Evolutionary conservation across 2,797 vertebrate species (phyloP), one percentile per base, ranked within the genome.

Genomic region (Myioborus miniatus): DNA sequence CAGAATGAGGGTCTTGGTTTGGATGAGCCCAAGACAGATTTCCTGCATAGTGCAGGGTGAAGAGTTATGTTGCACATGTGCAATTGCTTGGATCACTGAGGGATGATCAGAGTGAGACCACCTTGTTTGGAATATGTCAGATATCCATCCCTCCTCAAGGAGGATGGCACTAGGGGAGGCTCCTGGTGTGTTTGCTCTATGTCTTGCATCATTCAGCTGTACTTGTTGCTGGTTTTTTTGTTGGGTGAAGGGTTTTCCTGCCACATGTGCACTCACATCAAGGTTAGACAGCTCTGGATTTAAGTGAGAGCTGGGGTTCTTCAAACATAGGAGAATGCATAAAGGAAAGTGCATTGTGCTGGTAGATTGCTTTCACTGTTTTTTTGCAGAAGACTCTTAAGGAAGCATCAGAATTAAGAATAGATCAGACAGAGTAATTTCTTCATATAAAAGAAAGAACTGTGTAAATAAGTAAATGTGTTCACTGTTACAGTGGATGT

Each of bases 191-290:
- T 36, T 84, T 53, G 27, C 4, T 43, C 8, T 30, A 17, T 24
- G 52, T 74, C 68, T 59, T 78, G 27, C 17, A 13, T 68, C 12
- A 49, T 46, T 63, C 59, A 12, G 6, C 69, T 36, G 9, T 58
- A 50, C 9, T 20, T 43, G 11, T 37, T 77, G 22, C 36, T 55
- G 47, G 7, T 11, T 56, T 56, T 21, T 68, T 60, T 12, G 9
- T 39, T 53, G 37, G 71, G 13, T n/a, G 18, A 11, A n/a, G n/a
- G 22, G 2, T 18, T 63, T 39, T 62, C 44, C 7, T 67, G 36
- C 14, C 27, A 24, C 15, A 6, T 0, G 0, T 77, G 14, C 8
- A 14, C 6, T 77, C 7, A 0, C 8, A 12, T 60, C 46, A 49
- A 24, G 26, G 46, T 79, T 79, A 60, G 34, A 26, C 47, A 80